Conservation (phyloP, 2,888 invertebrate species). For the Unio delphinus region DNA sequence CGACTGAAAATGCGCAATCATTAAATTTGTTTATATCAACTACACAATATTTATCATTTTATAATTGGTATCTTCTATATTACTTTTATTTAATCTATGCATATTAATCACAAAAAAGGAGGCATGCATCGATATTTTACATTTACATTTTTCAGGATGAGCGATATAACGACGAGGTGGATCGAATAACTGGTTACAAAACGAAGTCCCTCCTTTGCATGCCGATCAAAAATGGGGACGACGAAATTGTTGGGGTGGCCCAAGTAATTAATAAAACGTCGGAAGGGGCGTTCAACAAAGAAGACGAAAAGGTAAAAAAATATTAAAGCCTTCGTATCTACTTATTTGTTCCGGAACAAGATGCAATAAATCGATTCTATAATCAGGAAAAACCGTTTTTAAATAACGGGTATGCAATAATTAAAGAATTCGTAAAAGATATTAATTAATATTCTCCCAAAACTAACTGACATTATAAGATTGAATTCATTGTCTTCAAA, state of each 20-base stretch:
- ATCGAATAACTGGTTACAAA: constrained; percentile 74
- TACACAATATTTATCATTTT: too few species aligned
- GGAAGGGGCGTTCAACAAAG: constrained; percentile 72
- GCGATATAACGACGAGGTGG: constrained; percentile 73
- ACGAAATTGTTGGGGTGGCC: constrained; percentile 72
- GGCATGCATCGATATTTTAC: too few species aligned
- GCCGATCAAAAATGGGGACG: constrained; percentile 79
- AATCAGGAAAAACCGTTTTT: too few species aligned
- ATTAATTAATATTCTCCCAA: too few species aligned
- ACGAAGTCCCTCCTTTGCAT: constrained; percentile 93
- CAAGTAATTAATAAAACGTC: constrained; percentile 74
- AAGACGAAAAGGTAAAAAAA: constrained; percentile 73
- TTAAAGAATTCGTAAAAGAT: too few species aligned
- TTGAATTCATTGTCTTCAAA: too few species aligned
- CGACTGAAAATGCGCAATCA: too few species aligned
- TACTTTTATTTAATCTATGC: too few species aligned
- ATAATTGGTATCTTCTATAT: too few species aligned
- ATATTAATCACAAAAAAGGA: too few species aligned
- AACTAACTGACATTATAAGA: too few species aligned
- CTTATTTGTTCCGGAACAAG: not conserved
- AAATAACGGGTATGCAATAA: not conserved
- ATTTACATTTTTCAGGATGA: constrained; percentile 69
- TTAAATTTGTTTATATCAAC: too few species aligned
- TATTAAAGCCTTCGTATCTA: not conserved
- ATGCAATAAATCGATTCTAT: not conserved